Conservation (phyloP, 2,888 invertebrate genomes). For the Kryphioiulus occultus region DNA sequence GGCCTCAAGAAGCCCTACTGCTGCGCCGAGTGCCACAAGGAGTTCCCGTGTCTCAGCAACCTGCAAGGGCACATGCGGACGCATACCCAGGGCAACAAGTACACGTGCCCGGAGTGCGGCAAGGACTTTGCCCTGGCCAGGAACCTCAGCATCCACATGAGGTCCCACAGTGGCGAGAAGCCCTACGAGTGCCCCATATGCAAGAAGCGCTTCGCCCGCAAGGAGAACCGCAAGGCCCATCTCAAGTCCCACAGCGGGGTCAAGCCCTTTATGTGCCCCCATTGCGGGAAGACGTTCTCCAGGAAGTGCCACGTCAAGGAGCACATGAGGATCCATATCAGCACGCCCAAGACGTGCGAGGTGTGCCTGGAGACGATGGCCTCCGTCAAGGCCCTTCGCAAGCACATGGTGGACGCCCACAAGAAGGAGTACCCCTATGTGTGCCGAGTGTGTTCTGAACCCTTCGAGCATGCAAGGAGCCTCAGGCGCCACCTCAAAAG, state of each 20-base stretch:
- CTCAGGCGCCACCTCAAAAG: constrained; percentile 83
- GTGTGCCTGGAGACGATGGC: constrained; percentile 77
- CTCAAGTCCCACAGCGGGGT: constrained; percentile 61
- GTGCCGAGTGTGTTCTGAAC: constrained; percentile 84
- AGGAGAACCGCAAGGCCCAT: constrained; percentile 63
- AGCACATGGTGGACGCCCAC: constrained; percentile 70
- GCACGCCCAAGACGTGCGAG: constrained; percentile 64
- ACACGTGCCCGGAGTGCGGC: constrained; percentile 63
- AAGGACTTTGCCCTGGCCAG: constrained; percentile 62
- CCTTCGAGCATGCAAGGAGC: constrained; percentile 83
- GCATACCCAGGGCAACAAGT: constrained; percentile 61
- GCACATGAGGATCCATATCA: constrained; percentile 55
- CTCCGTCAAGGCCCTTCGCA: constrained; percentile 69
- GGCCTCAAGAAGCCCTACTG: constrained; percentile 58
- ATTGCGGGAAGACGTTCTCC: constrained; percentile 56
- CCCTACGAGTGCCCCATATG: constrained; percentile 63
- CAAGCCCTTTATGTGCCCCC: constrained; percentile 56
- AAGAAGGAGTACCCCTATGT: constrained; percentile 83
- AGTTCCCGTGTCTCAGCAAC: constrained; percentile 65
- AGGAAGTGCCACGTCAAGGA: constrained; percentile 57
- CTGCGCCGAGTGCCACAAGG: constrained; percentile 64
- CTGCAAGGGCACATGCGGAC: constrained; percentile 65
- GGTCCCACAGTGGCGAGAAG: constrained; percentile 64
- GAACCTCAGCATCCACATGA: constrained; percentile 63
- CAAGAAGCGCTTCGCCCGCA: constrained; percentile 63